These are phyloP conservation scores for Iguana delicatissima DNA, from an alignment of 2,797 vertebrate genomes.

Conservation along the genomic window DNA sequence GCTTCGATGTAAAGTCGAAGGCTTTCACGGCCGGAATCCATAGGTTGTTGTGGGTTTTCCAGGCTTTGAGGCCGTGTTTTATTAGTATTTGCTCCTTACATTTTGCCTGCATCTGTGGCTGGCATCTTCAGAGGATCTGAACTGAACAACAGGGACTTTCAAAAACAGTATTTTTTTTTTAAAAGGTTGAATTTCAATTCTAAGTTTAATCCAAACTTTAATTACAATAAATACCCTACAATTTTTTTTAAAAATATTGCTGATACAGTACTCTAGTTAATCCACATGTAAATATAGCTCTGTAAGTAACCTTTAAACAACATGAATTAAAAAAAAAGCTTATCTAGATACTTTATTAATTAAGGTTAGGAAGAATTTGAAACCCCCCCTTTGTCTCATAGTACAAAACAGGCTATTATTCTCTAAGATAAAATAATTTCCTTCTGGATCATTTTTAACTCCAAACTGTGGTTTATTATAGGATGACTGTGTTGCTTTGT, in stretches of 20 bases:
- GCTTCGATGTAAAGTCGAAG: no score
- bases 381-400: neutral
- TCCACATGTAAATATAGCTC: neutral
- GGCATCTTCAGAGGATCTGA: no score
- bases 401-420: neutral
- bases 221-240: no score
- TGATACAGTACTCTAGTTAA: neutral
- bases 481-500: neutral
- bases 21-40: no score
- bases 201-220: no score
- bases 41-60: no score
- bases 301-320: neutral
- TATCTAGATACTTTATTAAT: neutral
- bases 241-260: neutral
- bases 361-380: neutral
- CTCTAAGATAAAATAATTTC: neutral
- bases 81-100: no score
- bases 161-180: no score
- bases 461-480: neutral
- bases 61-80: no score
- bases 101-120: no score
- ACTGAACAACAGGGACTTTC: neutral
- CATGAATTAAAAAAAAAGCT: neutral
- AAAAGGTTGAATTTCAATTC: no score
- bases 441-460: neutral